phyloP scores from a whole-genome alignment of 2,797 vertebrate species.

The Enteromius mattozi region DNA sequence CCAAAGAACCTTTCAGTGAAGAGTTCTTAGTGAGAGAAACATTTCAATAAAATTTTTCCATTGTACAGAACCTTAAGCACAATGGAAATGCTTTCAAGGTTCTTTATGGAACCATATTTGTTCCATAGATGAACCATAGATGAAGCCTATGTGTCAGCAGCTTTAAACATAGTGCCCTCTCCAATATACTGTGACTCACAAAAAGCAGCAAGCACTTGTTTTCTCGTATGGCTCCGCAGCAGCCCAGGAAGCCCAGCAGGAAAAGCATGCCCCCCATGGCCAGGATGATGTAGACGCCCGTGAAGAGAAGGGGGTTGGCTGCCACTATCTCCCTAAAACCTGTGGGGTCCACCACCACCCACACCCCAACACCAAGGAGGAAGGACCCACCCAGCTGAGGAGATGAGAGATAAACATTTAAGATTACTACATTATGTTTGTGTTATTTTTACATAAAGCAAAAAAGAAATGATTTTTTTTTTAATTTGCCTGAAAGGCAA shows the following conservation, averaged over 20 bases:
- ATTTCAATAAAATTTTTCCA: neutral
- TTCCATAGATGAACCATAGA: neutral
- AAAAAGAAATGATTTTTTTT: neutral
- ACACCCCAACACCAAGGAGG: constrained; percentile 91
- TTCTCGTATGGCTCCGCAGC: constrained; percentile 94
- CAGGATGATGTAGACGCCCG: constrained; percentile 91
- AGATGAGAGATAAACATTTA: neutral
- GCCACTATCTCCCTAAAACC: constrained; percentile 95
- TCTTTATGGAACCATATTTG: neutral
- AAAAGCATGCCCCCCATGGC: constrained; percentile 95
- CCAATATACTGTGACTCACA: constrained; percentile 78
- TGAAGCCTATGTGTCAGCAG: neutral
- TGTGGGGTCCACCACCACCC: constrained; percentile 94
- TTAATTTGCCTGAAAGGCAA: neutral
- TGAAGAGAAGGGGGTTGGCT: constrained; percentile 91
- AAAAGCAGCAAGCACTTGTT: constrained; percentile 96
- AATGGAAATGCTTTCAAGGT: neutral
- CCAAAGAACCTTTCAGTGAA: neutral
- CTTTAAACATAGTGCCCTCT: too few species aligned
- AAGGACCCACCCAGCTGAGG: constrained; percentile 90
- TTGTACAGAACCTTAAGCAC: neutral
- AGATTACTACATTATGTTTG: constrained; percentile 12
- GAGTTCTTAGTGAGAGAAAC: neutral
- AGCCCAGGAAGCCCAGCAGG: constrained; percentile 93
- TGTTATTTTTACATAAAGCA: neutral